phyloP scores from a whole-genome alignment of 2,113 vertebrate genomes.

The Corynorhinus townsendii region DNA sequence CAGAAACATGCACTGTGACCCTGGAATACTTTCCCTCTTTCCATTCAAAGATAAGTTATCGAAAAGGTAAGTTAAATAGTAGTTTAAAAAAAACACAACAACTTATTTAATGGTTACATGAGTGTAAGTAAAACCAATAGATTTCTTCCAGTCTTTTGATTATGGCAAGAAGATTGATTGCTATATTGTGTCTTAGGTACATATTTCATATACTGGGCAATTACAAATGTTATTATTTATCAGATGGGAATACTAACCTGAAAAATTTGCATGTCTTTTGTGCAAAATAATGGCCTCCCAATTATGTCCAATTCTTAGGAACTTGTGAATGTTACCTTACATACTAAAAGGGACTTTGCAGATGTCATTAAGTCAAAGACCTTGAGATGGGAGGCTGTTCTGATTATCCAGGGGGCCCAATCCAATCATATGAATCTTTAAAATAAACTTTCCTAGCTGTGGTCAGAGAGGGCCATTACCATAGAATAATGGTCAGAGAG shows the following conservation, averaged over 20 bases:
- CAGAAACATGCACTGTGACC: slow-evolving; percentile 1
- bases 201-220: neutral
- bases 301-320: neutral
- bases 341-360: neutral
- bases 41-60: neutral
- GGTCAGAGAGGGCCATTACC: neutral
- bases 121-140: slow-evolving; percentile 25
- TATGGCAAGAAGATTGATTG: neutral
- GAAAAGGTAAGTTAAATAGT: slow-evolving; percentile 3
- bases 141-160: neutral
- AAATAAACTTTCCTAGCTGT: neutral
- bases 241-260: neutral
- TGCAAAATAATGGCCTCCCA: neutral
- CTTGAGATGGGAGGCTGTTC: neutral
- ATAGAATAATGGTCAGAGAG: neutral
- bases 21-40: neutral
- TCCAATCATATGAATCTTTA: neutral
- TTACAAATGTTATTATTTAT: slow-evolving; percentile 10
- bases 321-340: neutral
- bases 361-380: neutral
- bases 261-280: neutral
- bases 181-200: neutral
- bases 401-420: neutral
- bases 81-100: neutral
- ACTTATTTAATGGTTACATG: neutral